Evolutionary conservation across 2,797 vertebrate species (phyloP), one percentile per base, ranked within the genome.

Genomic region (Carcharodon carcharias): DNA sequence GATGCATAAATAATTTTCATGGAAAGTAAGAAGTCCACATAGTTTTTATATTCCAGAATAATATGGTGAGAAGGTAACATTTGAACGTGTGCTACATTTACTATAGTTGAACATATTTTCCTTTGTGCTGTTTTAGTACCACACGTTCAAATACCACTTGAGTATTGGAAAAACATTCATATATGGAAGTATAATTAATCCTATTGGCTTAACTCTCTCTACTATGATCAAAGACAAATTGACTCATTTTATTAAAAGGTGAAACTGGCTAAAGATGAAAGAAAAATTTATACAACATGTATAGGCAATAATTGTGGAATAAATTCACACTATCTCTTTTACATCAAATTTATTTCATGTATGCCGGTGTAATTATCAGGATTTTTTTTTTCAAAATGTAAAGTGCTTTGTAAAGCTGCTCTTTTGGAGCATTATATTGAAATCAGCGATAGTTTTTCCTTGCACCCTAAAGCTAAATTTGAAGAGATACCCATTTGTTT

Each of bases 281-380:
- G 58, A 63, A 9, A 35, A 92, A 35, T 18, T 23, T 65, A 14
- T 85, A 9, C 82, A 45, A 18, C n/a, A 9, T 50, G 45, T 85
- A 85, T 50, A 50, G 82, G 82, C 82, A 85, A 26, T 45, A 50
- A 85, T 85, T 85, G 82, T 92, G 89, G 58, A n/a, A 92, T 92
- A 92, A n/a, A 23, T 35, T 92, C 5, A 92, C 58, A 92, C 92
- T 63, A 35, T 63, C 16, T 92, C 16, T 92, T 92, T 8, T 31
- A 35, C 54, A 40, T 92, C 85, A 89, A n/a, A 92, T 63, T 92
- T 40, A 61, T 65, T n/a, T 92, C 58, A 63, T n/a, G 58, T 85
- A 26, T 7, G 21, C 18, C 82, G 92, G 89, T 7, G 2, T 63
- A 63, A 92, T 92, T 61, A n/a, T 92, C 89, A 61, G 35, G 35